phyloP scores from a whole-genome alignment of 1,140 invertebrate genomes.

The Tetranychus urticae region DNA sequence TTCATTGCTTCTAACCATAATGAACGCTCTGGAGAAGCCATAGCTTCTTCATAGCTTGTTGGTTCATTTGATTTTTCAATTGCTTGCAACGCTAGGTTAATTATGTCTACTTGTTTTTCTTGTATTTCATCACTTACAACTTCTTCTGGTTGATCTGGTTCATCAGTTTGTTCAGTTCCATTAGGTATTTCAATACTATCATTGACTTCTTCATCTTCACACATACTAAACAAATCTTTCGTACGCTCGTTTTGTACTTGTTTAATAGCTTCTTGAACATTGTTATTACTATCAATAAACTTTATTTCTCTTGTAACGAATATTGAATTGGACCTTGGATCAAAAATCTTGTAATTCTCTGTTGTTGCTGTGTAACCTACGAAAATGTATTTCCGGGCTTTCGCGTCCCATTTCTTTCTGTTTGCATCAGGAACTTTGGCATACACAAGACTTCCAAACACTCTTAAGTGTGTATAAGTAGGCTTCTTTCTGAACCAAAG shows the following conservation, averaged over 20 bases:
- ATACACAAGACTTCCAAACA: slow-evolving; percentile 1
- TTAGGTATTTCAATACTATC: background rate
- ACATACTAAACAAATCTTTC: background rate
- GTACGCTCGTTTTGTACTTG: background rate
- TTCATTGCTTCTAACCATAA: slow-evolving; percentile 5
- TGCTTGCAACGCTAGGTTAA: background rate
- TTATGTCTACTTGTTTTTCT: too few relatives aligned
- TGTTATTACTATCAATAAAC: background rate
- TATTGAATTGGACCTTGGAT: background rate
- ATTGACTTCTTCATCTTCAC: background rate
- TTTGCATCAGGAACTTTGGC: background rate
- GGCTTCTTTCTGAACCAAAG: slow-evolving; percentile 7
- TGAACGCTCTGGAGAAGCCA: background rate
- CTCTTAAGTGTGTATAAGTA: background rate
- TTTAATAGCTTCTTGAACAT: too few relatives aligned
- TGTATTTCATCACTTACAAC: too few relatives aligned
- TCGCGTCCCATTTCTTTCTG: slow-evolving; percentile 9
- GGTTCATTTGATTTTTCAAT: background rate
- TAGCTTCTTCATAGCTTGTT: slow-evolving; percentile 4
- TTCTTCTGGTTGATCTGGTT: background rate
- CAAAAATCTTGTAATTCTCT: slow-evolving; percentile 4
- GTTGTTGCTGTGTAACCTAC: slow-evolving; percentile 9
- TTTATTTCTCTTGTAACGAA: background rate
- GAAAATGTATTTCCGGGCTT: slow-evolving; percentile 8
- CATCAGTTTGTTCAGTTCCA: background rate